phyloP scores from a whole-genome alignment of 1,140 invertebrate species.

The Atta cephalotes region DNA sequence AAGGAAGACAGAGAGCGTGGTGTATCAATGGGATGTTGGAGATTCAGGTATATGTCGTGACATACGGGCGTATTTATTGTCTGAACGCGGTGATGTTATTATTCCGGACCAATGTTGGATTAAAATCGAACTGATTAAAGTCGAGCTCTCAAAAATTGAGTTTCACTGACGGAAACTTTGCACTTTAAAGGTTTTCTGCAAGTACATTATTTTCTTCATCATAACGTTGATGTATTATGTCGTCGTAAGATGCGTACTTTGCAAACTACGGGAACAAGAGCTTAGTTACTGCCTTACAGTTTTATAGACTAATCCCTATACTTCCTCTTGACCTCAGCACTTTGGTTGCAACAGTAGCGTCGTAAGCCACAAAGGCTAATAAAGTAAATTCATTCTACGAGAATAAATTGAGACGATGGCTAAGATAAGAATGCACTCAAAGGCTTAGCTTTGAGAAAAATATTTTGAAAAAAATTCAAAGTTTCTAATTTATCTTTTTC shows the following conservation, averaged over 20 bases:
- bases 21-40: background rate
- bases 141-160: conserved; percentile 66
- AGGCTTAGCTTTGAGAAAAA: background rate
- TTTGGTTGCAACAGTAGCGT: background rate
- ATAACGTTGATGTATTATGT: conserved; percentile 1
- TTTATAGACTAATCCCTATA: conserved; percentile 3
- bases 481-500: conserved; percentile 21
- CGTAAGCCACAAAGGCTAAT: conserved; percentile 22
- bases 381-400: background rate
- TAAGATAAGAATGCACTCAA: background rate
- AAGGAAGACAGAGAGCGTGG: background rate
- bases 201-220: conserved; percentile 23
- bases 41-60: conserved; percentile 19
- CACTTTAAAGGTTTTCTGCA: background rate
- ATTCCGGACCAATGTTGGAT: conserved; percentile 68
- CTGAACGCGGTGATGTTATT: conserved; percentile 68
- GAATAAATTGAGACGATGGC: conserved; percentile 13
- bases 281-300: conserved; percentile 8
- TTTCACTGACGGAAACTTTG: background rate
- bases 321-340: background rate
- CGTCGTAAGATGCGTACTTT: conserved; percentile 4
- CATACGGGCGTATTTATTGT: conserved; percentile 64
- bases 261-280: background rate
- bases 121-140: conserved; percentile 74
- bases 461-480: conserved; percentile 10